A percentile compares a stretch with the other conserved stretches of the same genome.
These are phyloP conservation scores for Callocephalon fimbriatum DNA, from an alignment of 2,113 vertebrate species.

Conservation along the genomic window DNA sequence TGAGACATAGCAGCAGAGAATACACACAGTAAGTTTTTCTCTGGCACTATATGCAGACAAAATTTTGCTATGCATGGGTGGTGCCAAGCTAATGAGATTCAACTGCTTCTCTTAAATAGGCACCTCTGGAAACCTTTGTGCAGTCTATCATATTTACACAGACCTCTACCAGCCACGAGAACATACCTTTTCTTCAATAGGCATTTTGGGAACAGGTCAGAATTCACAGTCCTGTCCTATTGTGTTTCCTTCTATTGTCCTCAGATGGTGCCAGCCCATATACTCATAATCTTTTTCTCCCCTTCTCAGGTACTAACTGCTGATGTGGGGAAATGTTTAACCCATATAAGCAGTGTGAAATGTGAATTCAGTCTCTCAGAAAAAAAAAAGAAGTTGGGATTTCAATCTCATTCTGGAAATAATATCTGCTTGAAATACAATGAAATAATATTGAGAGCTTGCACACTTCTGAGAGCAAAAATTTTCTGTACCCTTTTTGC, in stretches of 20 bases:
- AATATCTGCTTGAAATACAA: not conserved
- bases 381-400: not conserved
- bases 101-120: not conserved
- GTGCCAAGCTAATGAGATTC: not conserved
- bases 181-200: fast-evolving
- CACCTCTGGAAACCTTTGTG: not conserved
- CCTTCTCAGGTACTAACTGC: not conserved
- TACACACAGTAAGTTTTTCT: not conserved
- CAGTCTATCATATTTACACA: not conserved
- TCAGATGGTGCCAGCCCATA: fast-evolving
- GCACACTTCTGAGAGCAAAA: not conserved
- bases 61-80: not conserved
- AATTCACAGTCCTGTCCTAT: not conserved
- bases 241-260: not conserved
- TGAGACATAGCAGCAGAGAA: not conserved
- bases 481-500: not conserved
- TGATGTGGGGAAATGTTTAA: not conserved
- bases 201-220: not conserved
- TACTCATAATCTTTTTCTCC: not conserved
- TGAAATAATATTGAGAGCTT: not conserved
- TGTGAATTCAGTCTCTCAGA: not conserved
- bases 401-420: not conserved
- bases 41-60: not conserved
- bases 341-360: not conserved
- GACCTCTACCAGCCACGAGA: not conserved